phyloP scores from a whole-genome alignment of 1,140 invertebrate species.

The Bombus fervidus region DNA sequence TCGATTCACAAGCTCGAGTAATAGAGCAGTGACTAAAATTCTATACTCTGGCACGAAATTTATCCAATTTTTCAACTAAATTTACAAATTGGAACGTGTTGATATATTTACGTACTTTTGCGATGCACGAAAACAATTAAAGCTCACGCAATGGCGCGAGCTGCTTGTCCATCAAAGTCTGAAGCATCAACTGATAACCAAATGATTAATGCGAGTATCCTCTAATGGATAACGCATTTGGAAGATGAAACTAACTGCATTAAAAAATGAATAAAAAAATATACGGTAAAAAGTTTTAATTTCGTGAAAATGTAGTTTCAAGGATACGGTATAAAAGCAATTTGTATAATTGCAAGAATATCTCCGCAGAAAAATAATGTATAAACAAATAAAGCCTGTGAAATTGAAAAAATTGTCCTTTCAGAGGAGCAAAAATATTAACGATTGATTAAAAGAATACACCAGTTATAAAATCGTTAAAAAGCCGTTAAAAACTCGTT shows the following conservation, averaged over 20 bases:
- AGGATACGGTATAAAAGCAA: not conserved
- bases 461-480: not conserved
- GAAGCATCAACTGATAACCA: not conserved
- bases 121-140: not conserved
- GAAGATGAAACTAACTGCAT: not conserved
- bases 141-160: not conserved
- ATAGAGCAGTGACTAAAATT: not conserved
- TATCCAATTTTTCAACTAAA: not conserved
- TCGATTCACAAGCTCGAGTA: not conserved
- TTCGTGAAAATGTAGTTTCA: not conserved
- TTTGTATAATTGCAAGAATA: not conserved
- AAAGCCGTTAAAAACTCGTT: too few relatives aligned
- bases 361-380: not conserved
- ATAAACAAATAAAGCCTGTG: not conserved
- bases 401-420: not conserved
- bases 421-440: not conserved
- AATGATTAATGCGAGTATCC: not conserved
- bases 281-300: not conserved
- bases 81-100: not conserved
- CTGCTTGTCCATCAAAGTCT: not conserved
- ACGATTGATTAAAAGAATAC: not conserved
- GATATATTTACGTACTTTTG: not conserved
- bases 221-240: not conserved
- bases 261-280: not conserved
- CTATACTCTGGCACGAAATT: too few relatives aligned